phyloP scores from a whole-genome alignment of 2,797 vertebrate genomes.

The Atherinosoma microstoma region DNA sequence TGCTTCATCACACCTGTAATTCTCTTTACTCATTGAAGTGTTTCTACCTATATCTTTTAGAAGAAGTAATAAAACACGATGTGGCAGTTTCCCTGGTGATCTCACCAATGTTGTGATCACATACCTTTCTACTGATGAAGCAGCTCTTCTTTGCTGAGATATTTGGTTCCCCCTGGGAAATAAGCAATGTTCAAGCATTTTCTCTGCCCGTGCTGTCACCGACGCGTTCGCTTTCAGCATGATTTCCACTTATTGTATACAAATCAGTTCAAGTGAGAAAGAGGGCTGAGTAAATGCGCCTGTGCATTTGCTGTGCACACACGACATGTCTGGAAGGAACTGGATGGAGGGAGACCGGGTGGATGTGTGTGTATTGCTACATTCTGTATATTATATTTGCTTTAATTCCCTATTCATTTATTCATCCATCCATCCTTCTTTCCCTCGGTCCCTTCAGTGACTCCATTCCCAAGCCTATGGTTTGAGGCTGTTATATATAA shows the following conservation, averaged over 20 bases:
- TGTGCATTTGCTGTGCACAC: conserved; percentile 9
- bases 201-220: conserved; percentile 71
- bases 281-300: conserved; percentile 1
- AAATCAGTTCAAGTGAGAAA: conserved; percentile 75
- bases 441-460: conserved; percentile 25
- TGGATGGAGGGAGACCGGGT: background rate
- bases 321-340: background rate
- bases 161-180: conserved; percentile 77
- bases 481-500: conserved; percentile 64
- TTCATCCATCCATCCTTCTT: conserved; percentile 7
- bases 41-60: conserved; percentile 63
- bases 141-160: conserved; percentile 66
- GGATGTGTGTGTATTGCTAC: conserved; percentile 18
- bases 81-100: conserved; percentile 67
- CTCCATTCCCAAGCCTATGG: conserved; percentile 55
- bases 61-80: conserved; percentile 73
- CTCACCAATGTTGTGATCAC: conserved; percentile 67
- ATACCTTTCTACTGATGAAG: conserved; percentile 62
- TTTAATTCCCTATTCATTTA: conserved; percentile 49
- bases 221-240: conserved; percentile 65
- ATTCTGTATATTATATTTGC: conserved; percentile 50
- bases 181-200: conserved; percentile 73
- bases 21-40: conserved; percentile 37
- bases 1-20: conserved; percentile 32
- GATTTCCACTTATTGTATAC: conserved; percentile 74